These are phyloP conservation scores for Pteromalus puparum DNA, from an alignment of 1,140 invertebrate species.

Conservation along the genomic window DNA sequence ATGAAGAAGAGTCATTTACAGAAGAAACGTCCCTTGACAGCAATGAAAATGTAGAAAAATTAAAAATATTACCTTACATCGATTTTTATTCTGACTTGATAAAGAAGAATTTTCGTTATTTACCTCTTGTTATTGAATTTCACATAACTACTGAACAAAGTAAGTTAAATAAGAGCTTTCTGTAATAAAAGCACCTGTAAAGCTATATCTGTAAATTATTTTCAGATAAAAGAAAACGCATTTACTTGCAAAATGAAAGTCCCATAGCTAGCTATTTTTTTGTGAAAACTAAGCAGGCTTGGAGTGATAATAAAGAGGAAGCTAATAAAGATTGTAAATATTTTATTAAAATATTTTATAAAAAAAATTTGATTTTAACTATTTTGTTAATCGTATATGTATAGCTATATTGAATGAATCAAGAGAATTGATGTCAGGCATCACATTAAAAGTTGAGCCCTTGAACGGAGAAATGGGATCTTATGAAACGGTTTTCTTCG, in stretches of 20 bases:
- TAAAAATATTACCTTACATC: conserved; percentile 22
- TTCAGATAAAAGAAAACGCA: conserved; percentile 19
- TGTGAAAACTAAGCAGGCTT: conserved; percentile 38
- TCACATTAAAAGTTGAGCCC: conserved; percentile 50
- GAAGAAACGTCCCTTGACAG: background rate
- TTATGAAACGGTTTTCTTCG: conserved; percentile 54
- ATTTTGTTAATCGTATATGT: conserved; percentile 20
- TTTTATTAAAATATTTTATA: background rate
- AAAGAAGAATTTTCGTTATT: conserved; percentile 25
- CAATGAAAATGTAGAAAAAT: background rate
- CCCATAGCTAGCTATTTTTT: conserved; percentile 36
- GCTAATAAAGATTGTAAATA: background rate
- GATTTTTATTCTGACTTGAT: conserved; percentile 24
- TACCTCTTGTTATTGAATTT: conserved; percentile 40
- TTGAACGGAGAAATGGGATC: conserved; percentile 33
- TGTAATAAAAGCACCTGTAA: background rate
- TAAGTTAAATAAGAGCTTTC: background rate
- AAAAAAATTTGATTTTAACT: background rate
- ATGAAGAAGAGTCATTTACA: background rate
- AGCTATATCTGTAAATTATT: background rate
- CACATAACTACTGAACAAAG: conserved; percentile 18
- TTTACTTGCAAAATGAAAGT: conserved; percentile 31
- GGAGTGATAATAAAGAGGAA: background rate
- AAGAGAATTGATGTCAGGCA: conserved; percentile 5
- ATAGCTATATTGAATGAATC: background rate